phyloP scores from a whole-genome alignment of 1,140 invertebrate species.

The Asobara japonica region DNA sequence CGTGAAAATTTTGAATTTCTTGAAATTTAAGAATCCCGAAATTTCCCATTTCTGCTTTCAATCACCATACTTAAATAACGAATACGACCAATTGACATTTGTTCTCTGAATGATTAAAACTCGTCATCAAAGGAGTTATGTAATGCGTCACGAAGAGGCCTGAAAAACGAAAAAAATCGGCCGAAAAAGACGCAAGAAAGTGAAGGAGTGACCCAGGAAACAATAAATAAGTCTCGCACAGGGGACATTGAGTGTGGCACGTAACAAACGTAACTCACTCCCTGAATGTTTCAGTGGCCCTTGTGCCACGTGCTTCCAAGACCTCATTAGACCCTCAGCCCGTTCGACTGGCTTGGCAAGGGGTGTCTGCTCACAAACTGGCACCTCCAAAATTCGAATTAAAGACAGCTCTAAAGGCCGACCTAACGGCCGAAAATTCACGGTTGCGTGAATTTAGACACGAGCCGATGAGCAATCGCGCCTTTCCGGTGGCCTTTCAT shows the following conservation, averaged over 20 bases:
- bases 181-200: not conserved
- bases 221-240: slow-evolving; percentile 27
- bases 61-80: too few relatives aligned
- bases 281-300: slow-evolving; percentile 22
- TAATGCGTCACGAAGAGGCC: not conserved
- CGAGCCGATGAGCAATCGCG: slow-evolving; percentile 2
- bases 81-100: too few relatives aligned
- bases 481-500: too few relatives aligned
- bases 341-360: slow-evolving; percentile 10
- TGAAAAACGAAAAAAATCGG: not conserved
- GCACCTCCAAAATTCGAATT: not conserved
- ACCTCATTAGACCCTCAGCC: slow-evolving; percentile 28
- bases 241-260: not conserved
- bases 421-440: not conserved
- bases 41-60: too few relatives aligned
- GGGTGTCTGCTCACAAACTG: slow-evolving; percentile 15
- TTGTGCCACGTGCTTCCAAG: slow-evolving; percentile 25
- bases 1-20: too few relatives aligned
- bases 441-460: not conserved
- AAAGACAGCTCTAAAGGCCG: not conserved
- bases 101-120: not conserved
- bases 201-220: not conserved
- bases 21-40: too few relatives aligned
- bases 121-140: not conserved
- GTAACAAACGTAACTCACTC: slow-evolving; percentile 27